These are phyloP conservation scores for Penaeus chinensis DNA, from an alignment of 1,140 invertebrate species.

Conservation along the genomic window DNA sequence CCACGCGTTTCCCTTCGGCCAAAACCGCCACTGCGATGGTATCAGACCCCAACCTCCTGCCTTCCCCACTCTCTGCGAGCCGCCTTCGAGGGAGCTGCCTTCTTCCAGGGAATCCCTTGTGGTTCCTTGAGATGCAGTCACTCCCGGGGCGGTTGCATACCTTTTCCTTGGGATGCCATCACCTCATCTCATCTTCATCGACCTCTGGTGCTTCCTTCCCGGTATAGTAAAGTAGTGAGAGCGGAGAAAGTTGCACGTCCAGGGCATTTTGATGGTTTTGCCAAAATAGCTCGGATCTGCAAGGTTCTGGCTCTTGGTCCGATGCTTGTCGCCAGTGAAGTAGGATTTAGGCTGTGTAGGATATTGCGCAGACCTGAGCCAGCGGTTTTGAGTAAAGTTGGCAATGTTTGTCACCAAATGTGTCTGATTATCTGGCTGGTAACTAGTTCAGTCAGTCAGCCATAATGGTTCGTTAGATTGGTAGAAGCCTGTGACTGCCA, in stretches of 20 bases:
- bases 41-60: too few species aligned
- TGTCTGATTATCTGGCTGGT: slow-evolving; percentile 3
- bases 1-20: too few species aligned
- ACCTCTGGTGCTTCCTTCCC: slow-evolving; percentile 27
- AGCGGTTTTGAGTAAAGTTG: not conserved
- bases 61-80: too few species aligned
- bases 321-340: slow-evolving; percentile 34
- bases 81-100: too few species aligned
- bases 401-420: not conserved
- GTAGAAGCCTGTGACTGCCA: slow-evolving; percentile 39
- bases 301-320: not conserved
- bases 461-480: slow-evolving; percentile 1
- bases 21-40: too few species aligned
- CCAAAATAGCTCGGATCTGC: not conserved
- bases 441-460: slow-evolving; percentile 20
- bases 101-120: too few species aligned
- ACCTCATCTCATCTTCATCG: slow-evolving; percentile 8
- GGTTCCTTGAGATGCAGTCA: too few species aligned
- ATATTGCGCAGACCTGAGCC: slow-evolving; percentile 5
- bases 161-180: not conserved
- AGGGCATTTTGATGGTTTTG: slow-evolving; percentile 1
- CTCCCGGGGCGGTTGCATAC: too few species aligned
- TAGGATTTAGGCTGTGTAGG: slow-evolving; percentile 22
- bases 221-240: slow-evolving; percentile 38
- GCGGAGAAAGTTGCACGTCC: slow-evolving; percentile 25